Conservation (phyloP, 2,888 invertebrate genomes). For the Ormyrus thymus region DNA sequence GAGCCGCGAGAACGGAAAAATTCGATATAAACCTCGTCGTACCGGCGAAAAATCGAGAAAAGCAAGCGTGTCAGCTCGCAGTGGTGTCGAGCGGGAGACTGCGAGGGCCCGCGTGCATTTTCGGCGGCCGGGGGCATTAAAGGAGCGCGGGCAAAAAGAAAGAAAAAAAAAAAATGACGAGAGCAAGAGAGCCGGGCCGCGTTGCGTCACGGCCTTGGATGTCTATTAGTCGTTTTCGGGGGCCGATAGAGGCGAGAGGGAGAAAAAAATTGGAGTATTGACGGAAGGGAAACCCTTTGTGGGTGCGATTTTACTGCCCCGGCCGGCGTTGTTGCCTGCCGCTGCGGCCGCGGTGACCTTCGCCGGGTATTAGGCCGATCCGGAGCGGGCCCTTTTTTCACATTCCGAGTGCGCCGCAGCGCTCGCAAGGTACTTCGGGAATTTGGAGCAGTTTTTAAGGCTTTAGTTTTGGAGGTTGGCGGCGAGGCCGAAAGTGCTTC, state of each 20-base stretch:
- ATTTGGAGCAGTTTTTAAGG: constrained; percentile 8
- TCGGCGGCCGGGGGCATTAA: constrained; percentile 50
- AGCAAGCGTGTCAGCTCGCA: constrained; percentile 54
- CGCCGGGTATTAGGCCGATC: constrained; percentile 44
- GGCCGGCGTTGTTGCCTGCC: not conserved
- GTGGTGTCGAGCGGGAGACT: constrained; percentile 58
- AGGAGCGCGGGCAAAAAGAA: constrained; percentile 29
- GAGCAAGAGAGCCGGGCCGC: constrained; percentile 42
- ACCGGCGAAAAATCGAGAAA: constrained; percentile 26
- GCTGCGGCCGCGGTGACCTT: constrained; percentile 46
- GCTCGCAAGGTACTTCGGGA: not conserved
- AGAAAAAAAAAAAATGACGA: constrained; percentile 41
- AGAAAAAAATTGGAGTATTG: constrained; percentile 71
- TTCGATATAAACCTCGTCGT: too few relatives aligned
- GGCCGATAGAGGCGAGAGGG: not conserved
- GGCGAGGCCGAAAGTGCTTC: not conserved
- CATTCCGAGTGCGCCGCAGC: constrained; percentile 13
- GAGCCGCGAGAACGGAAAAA: not conserved
- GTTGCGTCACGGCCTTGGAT: constrained; percentile 63
- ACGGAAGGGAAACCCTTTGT: constrained; percentile 65
- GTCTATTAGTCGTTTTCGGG: constrained; percentile 52
- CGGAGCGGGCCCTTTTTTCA: constrained; percentile 1
- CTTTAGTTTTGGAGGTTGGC: not conserved
- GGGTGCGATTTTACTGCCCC: constrained; percentile 35
- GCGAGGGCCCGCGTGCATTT: constrained; percentile 50